Conservation (phyloP, 2,888 invertebrate species). For the Neoscelio sp. region DNA sequence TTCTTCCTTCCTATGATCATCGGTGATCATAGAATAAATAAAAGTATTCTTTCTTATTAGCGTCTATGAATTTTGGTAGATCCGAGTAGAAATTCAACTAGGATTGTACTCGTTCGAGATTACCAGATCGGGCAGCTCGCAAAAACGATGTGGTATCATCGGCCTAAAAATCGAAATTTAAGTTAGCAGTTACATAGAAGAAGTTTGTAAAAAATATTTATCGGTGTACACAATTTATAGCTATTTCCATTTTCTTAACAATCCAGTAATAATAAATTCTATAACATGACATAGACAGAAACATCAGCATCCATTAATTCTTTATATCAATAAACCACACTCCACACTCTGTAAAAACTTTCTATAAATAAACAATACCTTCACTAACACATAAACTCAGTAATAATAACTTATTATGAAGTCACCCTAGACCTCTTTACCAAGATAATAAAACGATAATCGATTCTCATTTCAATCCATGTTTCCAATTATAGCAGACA, state of each 20-base stretch:
- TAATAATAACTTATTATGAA: conserved; percentile 45
- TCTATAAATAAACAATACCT: conserved; percentile 51
- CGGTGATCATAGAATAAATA: too few relatives aligned
- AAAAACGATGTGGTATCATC: conserved; percentile 99
- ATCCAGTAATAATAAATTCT: not conserved
- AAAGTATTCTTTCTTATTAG: too few relatives aligned
- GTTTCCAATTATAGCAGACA: conserved; percentile 52
- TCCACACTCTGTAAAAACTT: not conserved
- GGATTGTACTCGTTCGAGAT: too few relatives aligned
- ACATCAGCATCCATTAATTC: conserved; percentile 9
- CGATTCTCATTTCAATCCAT: conserved; percentile 54
- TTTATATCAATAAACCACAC: too few relatives aligned
- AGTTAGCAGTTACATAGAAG: too few relatives aligned
- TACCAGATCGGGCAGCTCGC: too few relatives aligned
- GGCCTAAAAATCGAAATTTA: conserved; percentile 86
- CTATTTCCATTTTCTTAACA: not conserved
- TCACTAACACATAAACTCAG: conserved; percentile 20
- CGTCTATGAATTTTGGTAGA: too few relatives aligned
- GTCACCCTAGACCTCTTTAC: conserved; percentile 58
- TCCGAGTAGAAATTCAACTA: too few relatives aligned
- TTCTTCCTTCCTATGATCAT: too few relatives aligned
- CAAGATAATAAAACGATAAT: conserved; percentile 49
- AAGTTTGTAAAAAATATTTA: too few relatives aligned
- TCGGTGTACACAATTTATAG: conserved; percentile 14
- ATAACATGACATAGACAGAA: too few relatives aligned